Conservation (phyloP, 2,888 invertebrate species). For the Cerastis rubricosa region DNA sequence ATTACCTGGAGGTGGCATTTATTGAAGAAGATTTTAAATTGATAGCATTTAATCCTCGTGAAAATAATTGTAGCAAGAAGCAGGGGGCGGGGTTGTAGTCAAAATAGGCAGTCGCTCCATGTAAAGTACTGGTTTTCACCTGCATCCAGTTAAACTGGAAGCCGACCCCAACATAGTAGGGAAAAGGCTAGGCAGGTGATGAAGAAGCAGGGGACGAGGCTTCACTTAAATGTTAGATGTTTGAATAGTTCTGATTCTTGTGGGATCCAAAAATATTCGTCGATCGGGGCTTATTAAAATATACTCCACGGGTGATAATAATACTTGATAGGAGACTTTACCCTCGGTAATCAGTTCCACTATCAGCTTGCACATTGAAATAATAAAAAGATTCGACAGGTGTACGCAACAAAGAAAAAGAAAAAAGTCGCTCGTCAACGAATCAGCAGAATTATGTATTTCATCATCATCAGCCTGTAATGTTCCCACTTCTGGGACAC, state of each 20-base stretch:
- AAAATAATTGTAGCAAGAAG: background rate
- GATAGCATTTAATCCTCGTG: background rate
- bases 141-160: no score
- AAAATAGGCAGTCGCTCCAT: no score
- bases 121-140: no score
- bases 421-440: background rate
- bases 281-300: background rate
- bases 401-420: background rate
- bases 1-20: background rate
- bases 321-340: background rate
- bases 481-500: no score
- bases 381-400: background rate
- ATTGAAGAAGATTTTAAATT: background rate
- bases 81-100: no score
- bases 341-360: background rate
- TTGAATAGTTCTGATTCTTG: background rate
- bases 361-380: background rate
- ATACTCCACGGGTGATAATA: background rate
- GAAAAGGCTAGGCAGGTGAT: no score
- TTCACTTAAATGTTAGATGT: background rate
- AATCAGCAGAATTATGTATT: background rate
- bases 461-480: no score
- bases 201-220: no score
- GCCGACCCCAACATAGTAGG: no score
- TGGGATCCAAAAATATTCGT: background rate